Conservation (phyloP, 2,888 invertebrate species). For the Chesias legatella region DNA sequence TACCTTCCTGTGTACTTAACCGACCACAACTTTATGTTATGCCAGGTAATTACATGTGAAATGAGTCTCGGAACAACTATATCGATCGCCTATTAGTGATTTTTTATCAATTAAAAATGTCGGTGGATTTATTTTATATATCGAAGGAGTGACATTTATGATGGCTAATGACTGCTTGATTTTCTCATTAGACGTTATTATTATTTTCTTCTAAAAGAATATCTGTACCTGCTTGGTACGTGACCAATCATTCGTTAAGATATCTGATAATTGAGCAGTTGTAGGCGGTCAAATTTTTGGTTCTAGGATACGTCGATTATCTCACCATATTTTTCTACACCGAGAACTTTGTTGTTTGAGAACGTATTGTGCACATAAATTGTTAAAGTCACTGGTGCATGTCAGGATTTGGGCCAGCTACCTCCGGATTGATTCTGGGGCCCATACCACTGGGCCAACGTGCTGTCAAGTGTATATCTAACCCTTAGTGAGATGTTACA, state of each 20-base stretch:
- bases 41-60: constrained; percentile 10
- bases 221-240: constrained; percentile 1
- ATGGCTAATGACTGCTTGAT: constrained; percentile 6
- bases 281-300: no score
- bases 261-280: neutral
- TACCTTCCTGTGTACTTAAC: constrained; percentile 5
- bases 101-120: constrained; percentile 5
- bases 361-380: no score
- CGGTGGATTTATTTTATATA: constrained; percentile 5
- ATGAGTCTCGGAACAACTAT: constrained; percentile 1
- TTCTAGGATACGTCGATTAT: no score
- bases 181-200: constrained; percentile 1
- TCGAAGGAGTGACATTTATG: constrained; percentile 6
- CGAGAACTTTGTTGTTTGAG: no score
- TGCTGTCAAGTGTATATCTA: no score
- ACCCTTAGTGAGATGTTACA: no score
- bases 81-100: constrained; percentile 4
- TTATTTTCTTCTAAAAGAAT: constrained; percentile 10
- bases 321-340: no score
- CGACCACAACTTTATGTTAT: constrained; percentile 12
- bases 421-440: no score
- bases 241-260: constrained; percentile 12
- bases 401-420: no score
- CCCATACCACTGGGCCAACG: no score
- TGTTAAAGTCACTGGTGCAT: no score